A percentile compares a stretch with the other conserved stretches of the same genome.
These are phyloP conservation scores for Aspidoscelis tigris DNA, from an alignment of 2,113 vertebrate species.

Conservation along the genomic window DNA sequence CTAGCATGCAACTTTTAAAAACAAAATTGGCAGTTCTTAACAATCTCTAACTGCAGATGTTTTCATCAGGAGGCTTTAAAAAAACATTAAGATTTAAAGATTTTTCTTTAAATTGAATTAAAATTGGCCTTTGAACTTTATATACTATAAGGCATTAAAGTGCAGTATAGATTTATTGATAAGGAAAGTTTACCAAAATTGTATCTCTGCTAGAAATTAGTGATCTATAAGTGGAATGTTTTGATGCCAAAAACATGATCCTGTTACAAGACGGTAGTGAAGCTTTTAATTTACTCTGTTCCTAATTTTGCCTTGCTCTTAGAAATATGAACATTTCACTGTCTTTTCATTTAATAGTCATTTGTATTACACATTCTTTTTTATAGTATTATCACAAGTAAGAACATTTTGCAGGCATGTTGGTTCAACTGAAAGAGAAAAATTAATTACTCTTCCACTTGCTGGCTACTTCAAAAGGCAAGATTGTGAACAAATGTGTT, in stretches of 20 bases:
- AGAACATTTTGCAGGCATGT: not conserved
- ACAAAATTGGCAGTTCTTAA: slow-evolving; percentile 51
- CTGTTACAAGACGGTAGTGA: slow-evolving; percentile 49
- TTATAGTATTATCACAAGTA: not conserved
- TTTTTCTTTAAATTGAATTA: not conserved
- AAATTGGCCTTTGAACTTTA: slow-evolving; percentile 40
- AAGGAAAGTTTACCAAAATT: slow-evolving; percentile 54
- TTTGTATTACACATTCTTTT: not conserved
- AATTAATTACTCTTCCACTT: slow-evolving; percentile 2
- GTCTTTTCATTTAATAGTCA: slow-evolving; percentile 21
- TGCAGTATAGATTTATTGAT: slow-evolving; percentile 50
- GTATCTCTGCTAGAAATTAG: slow-evolving; percentile 63
- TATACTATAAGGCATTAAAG: slow-evolving; percentile 46
- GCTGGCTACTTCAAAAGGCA: not conserved
- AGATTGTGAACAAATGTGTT: not conserved
- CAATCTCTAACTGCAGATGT: slow-evolving; percentile 60
- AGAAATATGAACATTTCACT: slow-evolving; percentile 55
- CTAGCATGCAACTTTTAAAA: slow-evolving; percentile 46
- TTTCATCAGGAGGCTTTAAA: slow-evolving; percentile 58
- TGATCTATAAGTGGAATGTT: slow-evolving; percentile 61
- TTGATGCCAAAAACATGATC: slow-evolving; percentile 65
- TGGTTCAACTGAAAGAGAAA: slow-evolving; percentile 3
- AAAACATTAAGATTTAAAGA: slow-evolving; percentile 58
- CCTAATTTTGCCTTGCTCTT: slow-evolving; percentile 57
- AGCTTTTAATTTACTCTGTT: slow-evolving; percentile 63